Conservation (phyloP, 2,888 invertebrate genomes). For the Melolontha melolontha region DNA sequence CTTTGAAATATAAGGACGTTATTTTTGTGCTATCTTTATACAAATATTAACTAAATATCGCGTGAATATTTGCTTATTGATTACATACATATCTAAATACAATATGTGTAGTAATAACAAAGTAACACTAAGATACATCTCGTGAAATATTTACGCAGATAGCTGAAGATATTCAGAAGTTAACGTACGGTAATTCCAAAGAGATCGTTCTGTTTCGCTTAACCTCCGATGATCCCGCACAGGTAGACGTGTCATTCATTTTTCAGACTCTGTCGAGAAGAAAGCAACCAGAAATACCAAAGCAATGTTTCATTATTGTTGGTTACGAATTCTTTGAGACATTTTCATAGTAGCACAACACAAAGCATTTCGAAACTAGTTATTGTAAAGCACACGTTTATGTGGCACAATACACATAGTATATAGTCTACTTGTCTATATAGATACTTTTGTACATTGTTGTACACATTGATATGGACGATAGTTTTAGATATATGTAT, state of each 20-base stretch:
- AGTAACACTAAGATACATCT: too few relatives aligned
- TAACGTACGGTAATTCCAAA: background rate
- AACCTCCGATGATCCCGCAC: constrained; percentile 12
- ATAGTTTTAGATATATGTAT: too few relatives aligned
- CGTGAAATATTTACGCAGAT: too few relatives aligned
- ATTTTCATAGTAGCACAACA: constrained; percentile 22
- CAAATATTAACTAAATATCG: too few relatives aligned
- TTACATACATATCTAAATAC: too few relatives aligned
- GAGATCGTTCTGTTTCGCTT: constrained; percentile 16
- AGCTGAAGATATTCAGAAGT: too few relatives aligned
- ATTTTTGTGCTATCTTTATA: too few relatives aligned
- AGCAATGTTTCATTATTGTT: constrained; percentile 32
- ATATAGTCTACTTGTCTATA: background rate
- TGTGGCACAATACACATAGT: constrained; percentile 3
- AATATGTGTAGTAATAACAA: too few relatives aligned
- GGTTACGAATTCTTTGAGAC: constrained; percentile 27
- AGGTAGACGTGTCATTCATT: constrained; percentile 17
- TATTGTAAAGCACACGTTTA: constrained; percentile 8
- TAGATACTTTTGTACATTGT: background rate
- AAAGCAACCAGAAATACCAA: constrained; percentile 26
- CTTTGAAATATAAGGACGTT: too few relatives aligned
- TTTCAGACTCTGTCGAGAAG: constrained; percentile 19
- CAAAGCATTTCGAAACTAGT: constrained; percentile 34
- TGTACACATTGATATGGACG: too few relatives aligned
- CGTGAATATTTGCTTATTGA: too few relatives aligned